Percentiles rank a stretch among this genome's conserved stretches.
phyloP scores from a whole-genome alignment of 2,888 invertebrate species.

The Trachelus troglodyta region DNA sequence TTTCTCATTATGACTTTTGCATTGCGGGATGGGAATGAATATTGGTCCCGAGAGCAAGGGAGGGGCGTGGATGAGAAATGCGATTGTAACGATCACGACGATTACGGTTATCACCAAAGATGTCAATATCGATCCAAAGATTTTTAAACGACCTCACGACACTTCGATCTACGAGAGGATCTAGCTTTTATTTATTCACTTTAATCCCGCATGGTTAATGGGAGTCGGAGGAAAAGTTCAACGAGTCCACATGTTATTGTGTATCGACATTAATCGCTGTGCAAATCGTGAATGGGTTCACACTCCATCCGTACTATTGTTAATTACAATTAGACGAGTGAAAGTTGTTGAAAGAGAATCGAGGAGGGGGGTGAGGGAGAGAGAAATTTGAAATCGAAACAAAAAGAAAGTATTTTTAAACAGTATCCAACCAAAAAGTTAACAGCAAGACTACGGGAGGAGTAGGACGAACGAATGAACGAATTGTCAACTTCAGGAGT shows the following conservation, averaged over 20 bases:
- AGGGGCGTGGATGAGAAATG: neutral
- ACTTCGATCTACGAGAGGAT: conserved; percentile 6
- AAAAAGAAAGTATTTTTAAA: no score
- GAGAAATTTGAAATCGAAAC: no score
- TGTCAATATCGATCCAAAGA: conserved; percentile 53
- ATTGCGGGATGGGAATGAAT: conserved; percentile 22
- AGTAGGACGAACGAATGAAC: no score
- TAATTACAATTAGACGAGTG: neutral
- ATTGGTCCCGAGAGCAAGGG: neutral
- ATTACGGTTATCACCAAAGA: conserved; percentile 47
- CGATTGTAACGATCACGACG: neutral
- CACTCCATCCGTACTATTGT: neutral
- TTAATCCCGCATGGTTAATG: neutral
- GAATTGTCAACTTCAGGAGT: no score
- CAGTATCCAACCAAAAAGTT: no score
- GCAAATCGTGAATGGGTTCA: neutral
- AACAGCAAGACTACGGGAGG: no score
- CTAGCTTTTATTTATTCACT: neutral
- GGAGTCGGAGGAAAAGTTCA: neutral
- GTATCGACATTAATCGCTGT: neutral
- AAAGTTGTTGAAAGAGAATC: no score
- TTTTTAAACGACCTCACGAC: conserved; percentile 23
- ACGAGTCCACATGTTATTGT: neutral
- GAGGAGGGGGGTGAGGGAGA: no score
- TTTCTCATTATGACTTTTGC: conserved; percentile 24